Evolutionary conservation across 2,888 invertebrate species (phyloP), one percentile per base, ranked within the genome.

Genomic region (Morpho helenor): DNA sequence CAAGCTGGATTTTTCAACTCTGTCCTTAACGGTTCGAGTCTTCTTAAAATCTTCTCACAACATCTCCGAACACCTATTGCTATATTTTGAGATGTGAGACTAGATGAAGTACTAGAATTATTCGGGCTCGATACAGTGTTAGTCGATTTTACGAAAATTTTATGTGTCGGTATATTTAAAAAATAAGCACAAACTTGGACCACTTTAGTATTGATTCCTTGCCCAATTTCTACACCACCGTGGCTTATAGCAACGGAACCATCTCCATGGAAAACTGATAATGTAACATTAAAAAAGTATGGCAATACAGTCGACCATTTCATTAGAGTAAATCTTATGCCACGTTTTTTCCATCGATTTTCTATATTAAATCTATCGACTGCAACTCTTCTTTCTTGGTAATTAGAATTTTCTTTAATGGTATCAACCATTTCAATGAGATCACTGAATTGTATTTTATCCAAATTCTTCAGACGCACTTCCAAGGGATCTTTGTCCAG

Each of bases 141-240:
- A 8, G 92, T 91, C 0, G 94, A 89, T 72, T 94, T 94, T 0
- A 96, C 91, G 31, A 86, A 91, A 1, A 97, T 84, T 79, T 92
- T 90, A 0, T 93, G 91, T 47, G 95, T 64, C 2, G 93, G 87
- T 57, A 95, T 93, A 2, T 93, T 94, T 1, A 96, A 81, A 6
- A 92, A 92, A 69, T 93, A 92, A 0, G 95, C 95, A 2, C 81
- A 77, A 1, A 93, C 92, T 86, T 95, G 94, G 7, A 92, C 92
- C 0, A 93, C 92, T 92, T 93, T 85, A 2, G 95, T 95, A 64
- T 96, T 84, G 50, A 96, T 91, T 7, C 96, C 97, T 85, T 97
- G 97, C 0, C 97, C 97, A 73, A 94, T 93, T 85, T 96, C 95
- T 42, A 94, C 86, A 1, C 95, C 95, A 23, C 94, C 94, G 66